Evolutionary conservation across 2,888 invertebrate species (phyloP), one percentile per base, ranked within the genome.

Genomic region (Caenorhabditis becei): DNA sequence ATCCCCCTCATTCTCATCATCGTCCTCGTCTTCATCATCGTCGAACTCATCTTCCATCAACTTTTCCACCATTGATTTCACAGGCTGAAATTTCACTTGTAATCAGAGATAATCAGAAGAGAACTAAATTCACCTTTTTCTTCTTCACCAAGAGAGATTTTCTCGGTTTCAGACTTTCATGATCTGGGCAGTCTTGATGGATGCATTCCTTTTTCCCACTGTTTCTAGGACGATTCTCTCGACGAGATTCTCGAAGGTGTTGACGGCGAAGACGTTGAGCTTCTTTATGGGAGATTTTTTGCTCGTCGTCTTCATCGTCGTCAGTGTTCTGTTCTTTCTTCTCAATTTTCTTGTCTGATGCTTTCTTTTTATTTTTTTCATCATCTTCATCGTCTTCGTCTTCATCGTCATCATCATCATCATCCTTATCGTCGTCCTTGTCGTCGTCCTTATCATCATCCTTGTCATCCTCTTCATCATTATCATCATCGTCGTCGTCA

Each of bases 1-100:
- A 24, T 65, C 49, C 4, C 63, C 49, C 18, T 66, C 75, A 26
- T 77, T 72, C 28, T 82, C 77, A 37, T 84, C 83, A 51, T 82
- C 82, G n/a, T 77, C 84, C 37, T 84, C 83, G 47, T 83, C 78
- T 18, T 79, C 70, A 35, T 82, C 82, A 23, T 79, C 75, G 20
- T 83, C 79, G 16, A 69, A 67, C 0, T 71, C 80, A 49, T 71
- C 78, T 11, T 80, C 67, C 24, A 74, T 14, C 5, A 72, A 20
- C 20, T 54, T 71, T 11, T 61, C 70, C 0, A 70, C 61, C 37
- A 70, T 11, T 11, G 77, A 65, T n/a, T 70, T 74, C 10, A 18
- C 32, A 2, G 37, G 10, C 66, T 75, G 61, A 51, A 58, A 77
- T 2, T 18, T 14, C 2, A 14, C 2, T 41, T 14, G 11, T 41